phyloP scores from a whole-genome alignment of 2,797 vertebrate genomes.

The Centropyge bicolor region DNA sequence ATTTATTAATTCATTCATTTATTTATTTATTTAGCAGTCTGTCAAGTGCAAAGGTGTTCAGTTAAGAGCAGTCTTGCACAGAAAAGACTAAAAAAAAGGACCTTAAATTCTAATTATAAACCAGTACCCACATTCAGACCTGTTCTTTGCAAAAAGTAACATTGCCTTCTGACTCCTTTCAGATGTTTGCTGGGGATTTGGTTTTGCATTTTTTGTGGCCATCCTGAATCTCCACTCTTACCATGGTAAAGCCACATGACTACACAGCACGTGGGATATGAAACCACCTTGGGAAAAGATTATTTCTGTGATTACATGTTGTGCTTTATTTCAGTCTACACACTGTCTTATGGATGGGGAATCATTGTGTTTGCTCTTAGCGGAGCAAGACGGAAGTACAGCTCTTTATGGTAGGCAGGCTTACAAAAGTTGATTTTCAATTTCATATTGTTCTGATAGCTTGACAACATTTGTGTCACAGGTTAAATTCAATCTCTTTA shows the following conservation, averaged over 20 bases:
- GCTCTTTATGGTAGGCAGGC: constrained; percentile 64
- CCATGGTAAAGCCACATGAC: constrained; percentile 64
- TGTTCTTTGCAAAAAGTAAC: constrained; percentile 6
- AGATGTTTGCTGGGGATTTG: constrained; percentile 78
- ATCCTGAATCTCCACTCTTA: constrained; percentile 60
- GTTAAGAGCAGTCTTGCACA: too few relatives aligned
- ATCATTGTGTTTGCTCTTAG: constrained; percentile 74
- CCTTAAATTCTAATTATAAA: neutral
- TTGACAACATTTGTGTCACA: neutral
- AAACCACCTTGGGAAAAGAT: neutral
- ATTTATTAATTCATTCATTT: too few relatives aligned
- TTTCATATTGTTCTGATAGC: neutral
- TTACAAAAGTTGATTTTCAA: neutral
- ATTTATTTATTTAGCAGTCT: too few relatives aligned
- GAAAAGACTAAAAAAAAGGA: neutral
- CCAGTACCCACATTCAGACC: neutral
- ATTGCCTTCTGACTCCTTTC: constrained; percentile 14
- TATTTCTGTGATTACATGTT: neutral
- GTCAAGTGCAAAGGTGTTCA: too few relatives aligned
- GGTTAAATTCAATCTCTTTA: neutral
- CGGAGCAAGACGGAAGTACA: constrained; percentile 75
- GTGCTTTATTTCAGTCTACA: constrained; percentile 74
- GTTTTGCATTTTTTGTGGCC: constrained; percentile 72
- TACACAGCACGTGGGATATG: constrained; percentile 9
- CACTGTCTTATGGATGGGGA: constrained; percentile 79